These are phyloP conservation scores for Brienomyrus brachyistius DNA, from an alignment of 2,113 vertebrate species.

Conservation along the genomic window DNA sequence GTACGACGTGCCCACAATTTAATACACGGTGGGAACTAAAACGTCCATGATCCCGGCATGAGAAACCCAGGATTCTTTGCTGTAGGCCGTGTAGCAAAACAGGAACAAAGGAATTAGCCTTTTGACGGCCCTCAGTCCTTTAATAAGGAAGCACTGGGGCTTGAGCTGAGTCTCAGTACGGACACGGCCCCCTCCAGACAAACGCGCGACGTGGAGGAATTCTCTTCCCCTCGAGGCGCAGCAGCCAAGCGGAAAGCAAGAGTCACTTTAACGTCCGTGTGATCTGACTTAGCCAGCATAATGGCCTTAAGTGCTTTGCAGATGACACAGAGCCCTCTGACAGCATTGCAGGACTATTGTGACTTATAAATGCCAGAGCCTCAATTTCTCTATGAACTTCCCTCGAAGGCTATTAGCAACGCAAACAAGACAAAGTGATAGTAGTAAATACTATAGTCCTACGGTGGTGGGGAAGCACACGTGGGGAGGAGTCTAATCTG, in stretches of 20 bases:
- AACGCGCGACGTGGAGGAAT: not conserved
- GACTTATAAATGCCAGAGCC: not conserved
- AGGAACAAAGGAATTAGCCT: not conserved
- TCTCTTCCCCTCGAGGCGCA: not conserved
- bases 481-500: not conserved
- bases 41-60: not conserved
- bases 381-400: not conserved
- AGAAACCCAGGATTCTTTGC: not conserved
- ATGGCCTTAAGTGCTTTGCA: not conserved
- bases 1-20: not conserved
- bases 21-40: not conserved
- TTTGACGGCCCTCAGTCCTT: not conserved
- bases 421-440: not conserved
- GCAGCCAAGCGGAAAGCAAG: not conserved
- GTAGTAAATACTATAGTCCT: too few species aligned
- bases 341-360: not conserved
- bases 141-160: not conserved
- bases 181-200: not conserved
- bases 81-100: not conserved
- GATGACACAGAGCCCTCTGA: not conserved
- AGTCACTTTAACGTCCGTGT: conserved; percentile 24
- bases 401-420: not conserved
- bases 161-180: not conserved
- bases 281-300: not conserved
- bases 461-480: conserved; percentile 22